Conservation (phyloP, 2,888 invertebrate species). For the Macaria notata region DNA sequence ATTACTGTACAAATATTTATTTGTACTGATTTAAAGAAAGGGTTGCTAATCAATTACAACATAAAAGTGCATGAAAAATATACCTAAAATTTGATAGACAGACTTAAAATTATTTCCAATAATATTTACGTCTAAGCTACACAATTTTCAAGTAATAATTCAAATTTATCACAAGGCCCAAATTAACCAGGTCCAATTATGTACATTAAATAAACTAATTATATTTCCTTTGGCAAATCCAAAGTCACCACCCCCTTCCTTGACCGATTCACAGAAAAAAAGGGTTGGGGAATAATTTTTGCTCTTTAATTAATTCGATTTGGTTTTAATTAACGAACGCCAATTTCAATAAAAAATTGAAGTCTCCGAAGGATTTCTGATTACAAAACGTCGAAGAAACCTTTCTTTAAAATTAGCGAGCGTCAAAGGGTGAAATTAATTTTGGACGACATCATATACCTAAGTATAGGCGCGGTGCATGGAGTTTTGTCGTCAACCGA, state of each 20-base stretch:
- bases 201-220: not conserved
- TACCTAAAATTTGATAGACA: too few relatives aligned
- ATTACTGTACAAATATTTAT: too few relatives aligned
- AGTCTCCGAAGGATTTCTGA: slow-evolving; percentile 71
- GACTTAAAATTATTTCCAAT: too few relatives aligned
- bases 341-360: slow-evolving; percentile 72
- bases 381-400: slow-evolving; percentile 51
- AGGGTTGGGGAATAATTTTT: slow-evolving; percentile 65
- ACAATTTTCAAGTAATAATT: not conserved
- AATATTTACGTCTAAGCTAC: too few relatives aligned
- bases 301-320: slow-evolving; percentile 74
- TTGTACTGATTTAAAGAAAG: too few relatives aligned
- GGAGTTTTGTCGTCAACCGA: slow-evolving; percentile 5
- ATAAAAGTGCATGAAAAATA: too few relatives aligned
- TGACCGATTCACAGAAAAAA: slow-evolving; percentile 44
- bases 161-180: not conserved
- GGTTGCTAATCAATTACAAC: too few relatives aligned
- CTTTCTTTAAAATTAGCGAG: slow-evolving; percentile 35
- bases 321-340: slow-evolving; percentile 76
- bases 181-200: not conserved
- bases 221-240: slow-evolving; percentile 1
- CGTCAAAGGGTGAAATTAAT: slow-evolving; percentile 26
- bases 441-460: slow-evolving; percentile 11
- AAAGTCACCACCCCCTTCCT: slow-evolving; percentile 23
- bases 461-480: slow-evolving; percentile 10